Evolutionary conservation across 2,888 invertebrate species (phyloP), one percentile per base, ranked within the genome.

Genomic region (Megaustenia siamemsis): DNA sequence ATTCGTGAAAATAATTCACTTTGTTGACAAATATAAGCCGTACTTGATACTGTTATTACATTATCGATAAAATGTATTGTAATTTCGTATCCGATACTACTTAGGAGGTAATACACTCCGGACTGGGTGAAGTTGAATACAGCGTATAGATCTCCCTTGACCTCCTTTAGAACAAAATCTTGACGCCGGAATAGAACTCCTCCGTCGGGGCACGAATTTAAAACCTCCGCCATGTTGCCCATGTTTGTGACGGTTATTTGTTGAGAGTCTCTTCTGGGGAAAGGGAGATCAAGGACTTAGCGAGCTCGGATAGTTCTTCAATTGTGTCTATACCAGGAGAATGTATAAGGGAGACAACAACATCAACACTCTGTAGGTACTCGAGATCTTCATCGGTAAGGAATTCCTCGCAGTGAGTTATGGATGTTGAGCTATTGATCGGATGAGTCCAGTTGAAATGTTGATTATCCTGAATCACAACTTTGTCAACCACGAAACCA

Each of bases 101-200:
- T 21, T 0, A 83, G 53, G 21, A 77, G 77, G n/a, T 63, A 83
- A 45, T 38, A 68, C 18, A 77, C 3, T 15, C 68, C 53, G 8
- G n/a, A n/a, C 8, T 35, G 0, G 1, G 77, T 77, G 18, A 45
- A 32, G 43, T 77, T 83, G 28, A 68, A 32, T 0, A 68, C 68
- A 1, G 68, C 69, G 38, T 83, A 83, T 24, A 43, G 5, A 21
- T n/a, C 49, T 24, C 71, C 83, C n/a, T 53, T 77, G 40, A 68
- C 32, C 10, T 73, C 75, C 3, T 18, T 18, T 0, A 75, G 35
- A 18, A 24, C 24, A 21, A 82, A 45, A n/a, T 80, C 68, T 1
- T 68, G 32, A 3, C 21, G 8, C 1, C 21, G 35, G 1, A n/a
- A 53, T 15, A 56, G 38, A 12, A 53, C 10, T 18, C 10, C 35